A percentile compares a stretch with the other conserved stretches of the same genome.
Conservation (phyloP, 2,113 vertebrate genomes). For the Mormyrus iriodes region DNA sequence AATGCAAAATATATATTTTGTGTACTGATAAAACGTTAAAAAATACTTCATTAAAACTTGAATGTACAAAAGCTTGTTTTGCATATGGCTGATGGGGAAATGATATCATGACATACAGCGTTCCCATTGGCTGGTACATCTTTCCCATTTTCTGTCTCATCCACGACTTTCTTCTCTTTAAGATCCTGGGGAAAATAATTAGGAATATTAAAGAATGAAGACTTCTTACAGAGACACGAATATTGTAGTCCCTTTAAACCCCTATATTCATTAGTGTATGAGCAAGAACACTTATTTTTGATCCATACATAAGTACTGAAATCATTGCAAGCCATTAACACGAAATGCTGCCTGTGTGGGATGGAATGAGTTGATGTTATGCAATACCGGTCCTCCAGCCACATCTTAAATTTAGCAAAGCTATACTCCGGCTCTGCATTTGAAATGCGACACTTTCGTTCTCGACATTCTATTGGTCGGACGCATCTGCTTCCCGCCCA, state of each 20-base stretch:
- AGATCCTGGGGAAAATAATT: slow-evolving; percentile 66
- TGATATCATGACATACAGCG: slow-evolving; percentile 40
- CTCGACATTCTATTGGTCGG: slow-evolving; percentile 36
- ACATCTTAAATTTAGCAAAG: slow-evolving; percentile 3
- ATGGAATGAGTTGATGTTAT: slow-evolving; percentile 6
- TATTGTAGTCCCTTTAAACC: background rate
- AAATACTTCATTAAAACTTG: background rate
- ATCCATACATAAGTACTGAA: background rate
- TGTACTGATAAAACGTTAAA: background rate
- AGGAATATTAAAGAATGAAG: background rate
- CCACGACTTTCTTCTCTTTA: slow-evolving; percentile 83
- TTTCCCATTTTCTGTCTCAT: slow-evolving; percentile 80
- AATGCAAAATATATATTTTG: background rate
- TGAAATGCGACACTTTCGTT: slow-evolving; percentile 35
- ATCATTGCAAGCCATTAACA: background rate
- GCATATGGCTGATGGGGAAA: background rate
- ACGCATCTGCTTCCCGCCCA: slow-evolving; percentile 31
- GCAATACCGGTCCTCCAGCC: background rate
- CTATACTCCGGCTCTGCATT: slow-evolving; percentile 32
- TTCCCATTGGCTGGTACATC: slow-evolving; percentile 80
- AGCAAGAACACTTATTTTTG: background rate
- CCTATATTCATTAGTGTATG: background rate
- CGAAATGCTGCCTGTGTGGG: background rate
- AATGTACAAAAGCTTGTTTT: background rate
- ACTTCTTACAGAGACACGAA: background rate